These are phyloP conservation scores for Acanthornis magna DNA, from an alignment of 2,797 vertebrate species.

Conservation along the genomic window DNA sequence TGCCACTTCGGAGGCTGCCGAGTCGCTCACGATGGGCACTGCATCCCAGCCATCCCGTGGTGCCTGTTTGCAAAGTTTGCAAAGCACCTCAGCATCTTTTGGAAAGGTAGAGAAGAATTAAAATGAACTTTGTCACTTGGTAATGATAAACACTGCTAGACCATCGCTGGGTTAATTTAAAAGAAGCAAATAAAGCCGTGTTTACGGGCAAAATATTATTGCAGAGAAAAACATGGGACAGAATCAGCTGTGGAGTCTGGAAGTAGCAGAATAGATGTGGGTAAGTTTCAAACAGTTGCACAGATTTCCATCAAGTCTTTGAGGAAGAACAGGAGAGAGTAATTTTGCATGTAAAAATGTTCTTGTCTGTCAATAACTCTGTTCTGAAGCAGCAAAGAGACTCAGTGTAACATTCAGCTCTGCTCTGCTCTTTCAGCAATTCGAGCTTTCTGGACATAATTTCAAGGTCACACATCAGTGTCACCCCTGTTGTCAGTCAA, in stretches of 20 bases:
- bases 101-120: not conserved
- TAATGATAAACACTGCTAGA: not conserved
- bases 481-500: slow-evolving; percentile 5
- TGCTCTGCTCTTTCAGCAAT: not conserved
- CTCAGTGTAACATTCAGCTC: not conserved
- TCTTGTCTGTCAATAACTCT: not conserved
- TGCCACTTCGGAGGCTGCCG: not conserved
- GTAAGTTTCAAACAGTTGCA: not conserved
- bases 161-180: not conserved
- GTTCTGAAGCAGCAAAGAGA: not conserved
- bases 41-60: accelerated
- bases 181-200: not conserved
- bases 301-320: not conserved
- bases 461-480: slow-evolving; percentile 48
- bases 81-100: not conserved
- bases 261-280: not conserved
- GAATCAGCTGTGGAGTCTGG: not conserved
- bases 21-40: accelerated
- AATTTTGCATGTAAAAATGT: not conserved
- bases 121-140: not conserved
- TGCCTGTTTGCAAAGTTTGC: not conserved
- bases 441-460: slow-evolving; percentile 22
- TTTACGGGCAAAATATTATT: not conserved
- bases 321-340: not conserved
- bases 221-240: not conserved